Base-by-base conservation (phyloP, 2,797 vertebrate species). In the Picus viridis region DNA sequence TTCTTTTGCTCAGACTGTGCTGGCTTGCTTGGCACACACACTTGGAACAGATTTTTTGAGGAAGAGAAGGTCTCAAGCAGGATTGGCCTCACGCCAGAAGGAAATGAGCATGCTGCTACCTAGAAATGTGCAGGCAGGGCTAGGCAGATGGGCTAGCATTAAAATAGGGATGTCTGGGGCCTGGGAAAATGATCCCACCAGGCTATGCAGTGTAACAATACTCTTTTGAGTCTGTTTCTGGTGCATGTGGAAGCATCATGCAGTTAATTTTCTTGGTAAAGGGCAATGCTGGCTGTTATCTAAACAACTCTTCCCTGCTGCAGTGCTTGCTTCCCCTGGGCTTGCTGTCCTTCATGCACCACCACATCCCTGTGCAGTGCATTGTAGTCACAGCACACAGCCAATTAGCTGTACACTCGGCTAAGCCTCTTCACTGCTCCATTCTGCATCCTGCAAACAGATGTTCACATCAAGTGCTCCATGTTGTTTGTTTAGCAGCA, bases 61-160 rank as follows among this genome's bases (percentile, higher is more conserved):
- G 57, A 65, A 62, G 16, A 65, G 59, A 41, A 75, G 39, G 23
- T 64, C 95, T 89, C 62, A 79, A 57, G 53, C 71, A 78, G 54
- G 10, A 6, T 12, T 94, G 83, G 67, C 43, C 41, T 59, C 6
- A 1, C 78, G 57, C 89, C 90, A 82, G 64, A 74, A 93, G 67
- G 49, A 90, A 94, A 84, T 92, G 36, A 93, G 68, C 71, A 82
- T 87, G 63, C 70, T 69, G 9, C 68, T 78, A 26, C 70, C 49
- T 89, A 61, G 74, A 76, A 88, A 81, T 62, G 79, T 32, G 64
- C 57, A 79, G 62, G 76, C 86, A 71, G 30, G 57, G 64, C 86
- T 36, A 53, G 0, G 0, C 75, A 80, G 84, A 47, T 34, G 34
- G 27, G 69, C 78, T 54, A 74, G 61, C 47, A 53, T 68, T 71